Evolutionary conservation across 2,888 invertebrate genomes (phyloP), one percentile per base, ranked within the genome.

Genomic region (Tenthredo notha): DNA sequence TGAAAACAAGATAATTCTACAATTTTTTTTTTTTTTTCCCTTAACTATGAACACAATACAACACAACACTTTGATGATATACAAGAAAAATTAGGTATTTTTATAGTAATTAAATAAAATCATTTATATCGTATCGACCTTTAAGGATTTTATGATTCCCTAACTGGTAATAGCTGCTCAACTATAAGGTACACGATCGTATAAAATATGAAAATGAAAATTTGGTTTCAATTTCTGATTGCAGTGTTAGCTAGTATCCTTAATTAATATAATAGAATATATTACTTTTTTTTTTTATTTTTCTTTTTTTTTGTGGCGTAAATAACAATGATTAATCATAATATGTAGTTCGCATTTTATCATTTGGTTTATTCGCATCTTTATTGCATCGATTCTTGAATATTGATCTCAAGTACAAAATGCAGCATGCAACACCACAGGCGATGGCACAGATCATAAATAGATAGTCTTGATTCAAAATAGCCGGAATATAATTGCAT

Each of bases 361-460:
- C 40, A 78, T 84, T 84, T 84, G 78, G 84, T 84, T 58, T 29
- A 58, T 61, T 47, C 61, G 61, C 33, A 37, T 40, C n/a, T 58
- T 21, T 58, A 37, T 78, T 50, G 25, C 75, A 47, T 75, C 15
- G 12, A 47, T n/a, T 54, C 58, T 78, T 29, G 21, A 78, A 78
- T 58, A 47, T 15, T 47, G 33, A 47, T 47, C 15, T 75, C 33
- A 40, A 78, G 40, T 78, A 58, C 47, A 78, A 78, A 67, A 67
- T 50, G 75, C 50, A 50, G 15, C 47, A 75, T 47, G 33, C n/a
- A 78, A 78, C 58, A 78, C 58, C 61, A 58, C 58, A 10, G 58
- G 58, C 40, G 58, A 78, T 78, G 78, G 78, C 37, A 78, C 33
- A 78, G 58, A 54, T 78, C 78, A 58, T 54, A 33, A 78, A 58